phyloP scores from a whole-genome alignment of 1,140 invertebrate genomes.

The Amphibalanus amphitrite region DNA sequence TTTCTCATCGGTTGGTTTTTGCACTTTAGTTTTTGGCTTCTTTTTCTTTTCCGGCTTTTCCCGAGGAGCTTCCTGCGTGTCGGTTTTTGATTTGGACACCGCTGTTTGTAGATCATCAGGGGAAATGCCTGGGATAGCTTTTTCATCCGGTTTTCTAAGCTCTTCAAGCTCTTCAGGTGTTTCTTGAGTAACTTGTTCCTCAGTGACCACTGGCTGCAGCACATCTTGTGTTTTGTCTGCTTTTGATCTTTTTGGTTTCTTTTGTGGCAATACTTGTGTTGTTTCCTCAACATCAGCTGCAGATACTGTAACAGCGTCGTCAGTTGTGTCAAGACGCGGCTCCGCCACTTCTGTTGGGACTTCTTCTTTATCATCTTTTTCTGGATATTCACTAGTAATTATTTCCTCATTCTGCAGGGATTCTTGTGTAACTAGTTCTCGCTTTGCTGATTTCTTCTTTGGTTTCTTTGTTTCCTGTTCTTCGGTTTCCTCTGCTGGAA shows the following conservation, averaged over 20 bases:
- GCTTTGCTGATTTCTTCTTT: neutral
- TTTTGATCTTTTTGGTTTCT: no score
- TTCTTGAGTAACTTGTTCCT: slow-evolving; percentile 7
- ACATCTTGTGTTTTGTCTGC: no score
- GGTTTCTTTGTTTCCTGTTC: slow-evolving; percentile 9
- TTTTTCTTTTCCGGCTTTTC: slow-evolving; percentile 11
- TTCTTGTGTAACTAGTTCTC: no score
- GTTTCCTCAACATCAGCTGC: no score
- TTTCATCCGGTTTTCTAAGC: slow-evolving; percentile 8
- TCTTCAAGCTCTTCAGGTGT: slow-evolving; percentile 7
- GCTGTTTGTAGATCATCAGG: neutral
- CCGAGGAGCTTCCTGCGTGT: neutral
- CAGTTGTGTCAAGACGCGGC: no score
- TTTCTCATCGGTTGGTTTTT: slow-evolving; percentile 9
- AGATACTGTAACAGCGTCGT: no score
- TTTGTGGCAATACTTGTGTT: no score
- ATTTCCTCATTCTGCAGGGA: no score
- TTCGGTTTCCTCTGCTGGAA: slow-evolving; percentile 13
- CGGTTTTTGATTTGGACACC: neutral
- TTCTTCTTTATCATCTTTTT: no score
- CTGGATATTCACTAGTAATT: no score
- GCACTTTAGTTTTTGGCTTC: slow-evolving; percentile 8
- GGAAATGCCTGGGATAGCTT: neutral
- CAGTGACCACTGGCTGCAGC: neutral
- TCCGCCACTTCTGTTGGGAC: no score